Percentiles rank a stretch among this genome's conserved stretches.
These are phyloP conservation scores for Pygocentrus nattereri DNA, from an alignment of 2,797 vertebrate species.

Conservation along the genomic window DNA sequence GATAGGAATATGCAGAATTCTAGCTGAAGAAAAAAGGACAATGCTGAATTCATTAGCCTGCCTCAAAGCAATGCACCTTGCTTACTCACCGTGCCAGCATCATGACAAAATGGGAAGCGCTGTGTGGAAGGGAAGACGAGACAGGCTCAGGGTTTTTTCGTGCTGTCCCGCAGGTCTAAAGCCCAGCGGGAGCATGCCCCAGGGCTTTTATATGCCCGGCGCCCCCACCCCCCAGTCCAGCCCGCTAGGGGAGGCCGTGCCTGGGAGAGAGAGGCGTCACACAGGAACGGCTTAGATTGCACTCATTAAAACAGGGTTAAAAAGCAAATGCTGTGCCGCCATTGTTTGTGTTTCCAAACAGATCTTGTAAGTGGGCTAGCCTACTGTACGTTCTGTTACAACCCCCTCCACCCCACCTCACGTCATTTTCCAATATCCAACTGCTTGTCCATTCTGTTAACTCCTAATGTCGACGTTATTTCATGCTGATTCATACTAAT, in stretches of 20 bases:
- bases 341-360: slow-evolving; percentile 63
- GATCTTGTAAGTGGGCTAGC: slow-evolving; percentile 43
- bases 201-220: slow-evolving; percentile 63
- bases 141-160: slow-evolving; percentile 45
- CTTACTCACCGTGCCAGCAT: slow-evolving; percentile 65
- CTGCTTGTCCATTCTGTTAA: neutral
- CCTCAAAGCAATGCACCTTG: neutral
- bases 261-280: slow-evolving; percentile 45
- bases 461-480: neutral
- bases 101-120: slow-evolving; percentile 26
- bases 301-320: slow-evolving; percentile 67
- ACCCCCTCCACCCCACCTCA: neutral
- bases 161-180: slow-evolving; percentile 57
- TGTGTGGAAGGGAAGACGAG: slow-evolving; percentile 28
- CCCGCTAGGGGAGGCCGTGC: slow-evolving; percentile 54
- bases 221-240: slow-evolving; percentile 20
- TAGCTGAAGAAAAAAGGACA: neutral
- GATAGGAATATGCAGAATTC: neutral
- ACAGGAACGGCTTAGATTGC: slow-evolving; percentile 56
- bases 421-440: neutral
- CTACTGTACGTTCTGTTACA: slow-evolving; percentile 12
- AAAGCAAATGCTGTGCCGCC: slow-evolving; percentile 43
- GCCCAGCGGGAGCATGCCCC: slow-evolving; percentile 46
- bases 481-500: too few species aligned
- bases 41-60: neutral